phyloP scores from a whole-genome alignment of 2,113 vertebrate species.

The Picathartes gymnocephalus region DNA sequence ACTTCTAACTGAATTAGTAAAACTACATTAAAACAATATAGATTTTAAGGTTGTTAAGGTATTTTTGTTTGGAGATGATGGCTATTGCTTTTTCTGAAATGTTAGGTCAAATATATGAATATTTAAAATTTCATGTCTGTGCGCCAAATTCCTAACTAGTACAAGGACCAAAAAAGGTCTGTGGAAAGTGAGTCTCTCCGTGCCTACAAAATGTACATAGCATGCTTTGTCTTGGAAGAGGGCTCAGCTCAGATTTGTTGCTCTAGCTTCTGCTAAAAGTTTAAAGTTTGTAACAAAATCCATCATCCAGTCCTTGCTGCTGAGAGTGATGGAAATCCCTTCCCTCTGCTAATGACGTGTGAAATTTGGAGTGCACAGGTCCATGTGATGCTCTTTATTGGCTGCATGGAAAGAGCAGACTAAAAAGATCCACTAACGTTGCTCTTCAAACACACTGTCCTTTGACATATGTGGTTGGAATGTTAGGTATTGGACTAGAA shows the following conservation, averaged over 20 bases:
- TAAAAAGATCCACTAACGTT: not conserved
- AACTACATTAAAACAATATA: not conserved
- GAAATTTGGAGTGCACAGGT: not conserved
- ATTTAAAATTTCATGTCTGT: not conserved
- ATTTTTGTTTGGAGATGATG: not conserved
- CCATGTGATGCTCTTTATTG: not conserved
- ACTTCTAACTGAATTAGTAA: not conserved
- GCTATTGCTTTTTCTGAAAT: not conserved
- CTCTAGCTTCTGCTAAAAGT: not conserved
- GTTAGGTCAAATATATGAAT: not conserved
- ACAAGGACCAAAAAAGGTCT: not conserved
- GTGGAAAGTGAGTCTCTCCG: not conserved
- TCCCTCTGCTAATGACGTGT: constrained; percentile 5
- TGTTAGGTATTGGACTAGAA: not conserved
- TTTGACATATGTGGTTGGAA: not conserved
- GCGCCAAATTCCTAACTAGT: not conserved
- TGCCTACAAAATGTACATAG: not conserved
- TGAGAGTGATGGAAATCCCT: not conserved
- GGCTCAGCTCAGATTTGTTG: not conserved
- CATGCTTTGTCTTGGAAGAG: not conserved
- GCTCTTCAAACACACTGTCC: not conserved
- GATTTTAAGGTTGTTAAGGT: not conserved
- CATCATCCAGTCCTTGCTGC: not conserved
- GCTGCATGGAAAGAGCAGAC: not conserved
- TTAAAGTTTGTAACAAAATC: not conserved